Evolutionary conservation across 1,140 invertebrate genomes (phyloP), one percentile per base, ranked within the genome.

Genomic region (Danaus melanippus): DNA sequence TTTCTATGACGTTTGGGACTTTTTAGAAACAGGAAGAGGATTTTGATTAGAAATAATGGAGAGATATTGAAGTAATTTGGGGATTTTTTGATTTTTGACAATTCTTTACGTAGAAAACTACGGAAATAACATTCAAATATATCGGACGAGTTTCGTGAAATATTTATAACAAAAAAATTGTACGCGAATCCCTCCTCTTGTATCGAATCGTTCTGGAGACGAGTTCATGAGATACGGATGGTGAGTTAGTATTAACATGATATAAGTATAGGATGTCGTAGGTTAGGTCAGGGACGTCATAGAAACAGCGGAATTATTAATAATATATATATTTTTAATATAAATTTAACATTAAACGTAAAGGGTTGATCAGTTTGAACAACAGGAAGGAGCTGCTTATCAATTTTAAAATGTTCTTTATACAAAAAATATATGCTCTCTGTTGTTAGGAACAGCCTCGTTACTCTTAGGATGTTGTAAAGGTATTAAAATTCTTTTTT

Each of bases 201-300:
- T 12, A 40, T 9, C 11, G 12, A 42, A 50, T 17, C 10, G 12
- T 48, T 42, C 17, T 11, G 43, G 42, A 42, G 8, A 0, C 15
- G 11, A 45, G 42, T 15, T 15, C 54, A 50, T 40, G 47, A 43
- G 10, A 60, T 53, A 47, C 17, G 42, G 66, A 62, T 62, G 62
- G 56, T 67, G 67, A 60, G 46, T 9, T 66, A 64, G 66, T 32
- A 32, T 32, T 32, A 32, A 32, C 21, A 32, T 3, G 2, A 32
- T 32, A 21, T n/a, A n/a, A 32, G 21, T 32, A 7, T 32, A 32
- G 6, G 21, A 5, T 32, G 48, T 60, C 15, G 10, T 66, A 70
- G 60, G 58, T 17, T 74, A 74, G 65, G 56, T 63, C 72, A 69
- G 42, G 64, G 65, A 71, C 71, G 69, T 70, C 69, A 71, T 71